A percentile compares a stretch with the other conserved stretches of the same genome.
These are phyloP conservation scores for Fregata magnificens DNA, from an alignment of 2,113 vertebrate genomes.

Conservation along the genomic window DNA sequence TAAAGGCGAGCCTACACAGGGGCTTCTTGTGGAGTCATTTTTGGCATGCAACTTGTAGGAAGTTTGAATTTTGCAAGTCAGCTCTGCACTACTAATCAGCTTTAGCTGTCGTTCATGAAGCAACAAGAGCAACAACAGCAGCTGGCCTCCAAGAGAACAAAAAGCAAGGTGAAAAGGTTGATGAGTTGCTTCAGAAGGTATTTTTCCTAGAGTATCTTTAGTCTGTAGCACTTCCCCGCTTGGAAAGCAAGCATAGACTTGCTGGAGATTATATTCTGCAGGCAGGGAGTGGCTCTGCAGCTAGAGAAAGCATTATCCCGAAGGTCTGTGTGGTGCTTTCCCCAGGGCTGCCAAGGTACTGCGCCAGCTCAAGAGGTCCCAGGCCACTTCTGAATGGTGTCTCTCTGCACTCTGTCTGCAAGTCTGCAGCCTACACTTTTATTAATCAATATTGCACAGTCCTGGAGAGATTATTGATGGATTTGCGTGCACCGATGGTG, in stretches of 20 bases:
- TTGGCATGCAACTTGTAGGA: neutral
- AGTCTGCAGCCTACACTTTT: neutral
- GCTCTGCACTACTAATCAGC: neutral
- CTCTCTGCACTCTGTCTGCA: neutral
- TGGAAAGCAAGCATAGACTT: neutral
- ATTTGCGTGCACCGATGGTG: rapidly evolving
- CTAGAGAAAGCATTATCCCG: neutral
- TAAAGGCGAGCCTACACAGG: neutral
- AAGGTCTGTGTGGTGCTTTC: neutral
- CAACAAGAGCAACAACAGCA: neutral
- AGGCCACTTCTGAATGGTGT: neutral
- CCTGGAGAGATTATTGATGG: neutral
- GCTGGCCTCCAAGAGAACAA: neutral
- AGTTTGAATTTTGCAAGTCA: neutral
- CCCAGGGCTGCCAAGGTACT: neutral
- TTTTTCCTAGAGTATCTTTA: neutral
- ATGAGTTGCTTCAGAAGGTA: neutral
- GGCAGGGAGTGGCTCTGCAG: neutral
- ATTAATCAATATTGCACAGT: neutral
- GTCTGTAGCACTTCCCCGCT: neutral
- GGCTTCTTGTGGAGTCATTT: neutral
- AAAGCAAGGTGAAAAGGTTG: neutral
- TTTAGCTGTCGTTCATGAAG: neutral
- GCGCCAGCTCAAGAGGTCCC: rapidly evolving
- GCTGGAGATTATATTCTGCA: neutral